Evolutionary conservation across 2,797 vertebrate species (phyloP), one percentile per base, ranked within the genome.

Genomic region (Myiothlypis coronata): DNA sequence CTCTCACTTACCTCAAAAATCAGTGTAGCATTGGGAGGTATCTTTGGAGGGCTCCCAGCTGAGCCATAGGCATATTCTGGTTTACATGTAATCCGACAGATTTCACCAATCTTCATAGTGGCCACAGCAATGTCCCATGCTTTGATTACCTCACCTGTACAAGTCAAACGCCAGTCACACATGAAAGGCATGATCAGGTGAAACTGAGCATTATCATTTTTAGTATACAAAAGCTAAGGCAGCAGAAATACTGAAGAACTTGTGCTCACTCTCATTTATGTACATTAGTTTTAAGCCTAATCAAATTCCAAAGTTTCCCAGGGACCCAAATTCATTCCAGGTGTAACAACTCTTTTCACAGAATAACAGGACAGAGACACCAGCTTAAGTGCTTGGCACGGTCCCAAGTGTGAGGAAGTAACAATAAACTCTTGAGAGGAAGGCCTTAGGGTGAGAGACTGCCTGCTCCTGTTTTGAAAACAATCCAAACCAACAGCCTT

Each of bases 81-180:
- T 59, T 99, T 99, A 96, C 99, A 99, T 1, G 98, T 98, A 85
- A 99, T 97, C 64, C 98, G 98, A 96, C 98, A 98, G 82, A 99
- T 90, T 97, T 99, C 99, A 5, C 99, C 99, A 13, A 98, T 89
- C 96, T 98, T 99, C 99, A 99, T 99, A 15, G 99, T 99, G 4
- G 98, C 99, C 30, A 99, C 97, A 20, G 99, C 99, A 28, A 99
- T 98, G 96, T 99, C 99, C 99, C 99, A 99, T 32, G 99, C 99
- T 97, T 99, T 99, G 96, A 99, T 99, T 84, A 99, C 99, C 96
- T 99, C 99, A 94, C 99, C 99, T 99, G 34, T 24, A 22, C 28
- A 92, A 89, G 41, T 13, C 49, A 95, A 47, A 96, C 24, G 43
- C 59, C 63, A 80, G 59, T 9, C 55, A 83, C 22, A 15, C 8